Evolutionary conservation across 2,113 vertebrate species (phyloP).

Genomic region (Rhodinocichla rosea): DNA sequence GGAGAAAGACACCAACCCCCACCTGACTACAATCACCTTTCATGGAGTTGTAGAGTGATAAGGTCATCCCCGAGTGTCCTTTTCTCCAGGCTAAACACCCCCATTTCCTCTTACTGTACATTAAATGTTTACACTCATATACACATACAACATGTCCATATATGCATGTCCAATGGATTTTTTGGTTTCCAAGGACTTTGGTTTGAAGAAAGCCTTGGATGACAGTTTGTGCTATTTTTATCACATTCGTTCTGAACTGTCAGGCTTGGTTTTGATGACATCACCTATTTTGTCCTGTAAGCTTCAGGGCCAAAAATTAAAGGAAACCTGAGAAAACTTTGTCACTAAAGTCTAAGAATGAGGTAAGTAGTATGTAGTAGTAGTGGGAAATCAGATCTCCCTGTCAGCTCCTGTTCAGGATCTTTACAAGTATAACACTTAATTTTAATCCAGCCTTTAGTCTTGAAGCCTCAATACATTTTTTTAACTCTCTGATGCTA

Average conservation of each 20-base stretch:
- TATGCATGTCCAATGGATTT: neutral
- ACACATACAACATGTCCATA: accelerated
- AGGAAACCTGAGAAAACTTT: neutral
- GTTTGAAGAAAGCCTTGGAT: neutral
- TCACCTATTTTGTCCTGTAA: neutral
- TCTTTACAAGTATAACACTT: neutral
- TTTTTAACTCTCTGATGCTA: neutral
- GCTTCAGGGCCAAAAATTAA: neutral
- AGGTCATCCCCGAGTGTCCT: no score
- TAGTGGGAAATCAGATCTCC: neutral
- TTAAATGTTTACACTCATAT: neutral
- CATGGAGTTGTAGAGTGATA: no score
- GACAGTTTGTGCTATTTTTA: neutral
- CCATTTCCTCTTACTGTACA: neutral
- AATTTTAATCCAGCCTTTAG: neutral
- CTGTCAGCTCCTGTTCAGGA: neutral
- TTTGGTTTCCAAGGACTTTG: neutral
- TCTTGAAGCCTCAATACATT: neutral
- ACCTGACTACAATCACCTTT: no score
- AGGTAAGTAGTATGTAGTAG: neutral
- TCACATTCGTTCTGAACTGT: neutral
- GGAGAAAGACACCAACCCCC: no score
- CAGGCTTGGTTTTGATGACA: neutral
- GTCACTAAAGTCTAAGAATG: neutral
- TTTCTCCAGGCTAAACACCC: no score